Percentiles rank a stretch among this genome's conserved stretches.
phyloP scores from a whole-genome alignment of 2,113 vertebrate species.

The Pterocles gutturalis region DNA sequence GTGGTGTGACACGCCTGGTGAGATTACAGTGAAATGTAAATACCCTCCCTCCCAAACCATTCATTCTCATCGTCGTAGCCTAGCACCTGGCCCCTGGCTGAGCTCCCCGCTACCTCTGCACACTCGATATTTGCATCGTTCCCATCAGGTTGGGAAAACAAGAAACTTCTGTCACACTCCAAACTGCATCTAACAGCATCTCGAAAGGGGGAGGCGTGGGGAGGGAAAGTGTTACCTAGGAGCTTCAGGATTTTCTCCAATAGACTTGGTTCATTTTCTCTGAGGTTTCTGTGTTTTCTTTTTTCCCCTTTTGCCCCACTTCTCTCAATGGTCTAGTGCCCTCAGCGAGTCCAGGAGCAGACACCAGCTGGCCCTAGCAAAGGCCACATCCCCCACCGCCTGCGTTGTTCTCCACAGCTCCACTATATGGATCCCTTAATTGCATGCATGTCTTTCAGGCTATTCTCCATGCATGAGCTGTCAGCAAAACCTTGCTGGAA shows the following conservation, averaged over 20 bases:
- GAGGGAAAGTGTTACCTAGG: constrained; percentile 13
- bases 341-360: constrained; percentile 50
- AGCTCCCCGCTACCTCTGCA: background rate
- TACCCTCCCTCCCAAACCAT: background rate
- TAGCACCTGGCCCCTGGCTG: background rate
- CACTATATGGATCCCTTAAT: constrained; percentile 48
- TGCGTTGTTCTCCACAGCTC: constrained; percentile 35
- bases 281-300: constrained; percentile 54
- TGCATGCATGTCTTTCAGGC: constrained; percentile 70
- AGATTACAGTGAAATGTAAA: background rate
- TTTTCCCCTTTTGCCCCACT: constrained; percentile 6
- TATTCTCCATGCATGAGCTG: constrained; percentile 73
- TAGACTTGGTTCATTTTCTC: constrained; percentile 54
- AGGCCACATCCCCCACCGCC: constrained; percentile 70
- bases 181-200: background rate
- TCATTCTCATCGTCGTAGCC: background rate
- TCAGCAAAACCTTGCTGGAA: constrained; percentile 71
- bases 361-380: constrained; percentile 68
- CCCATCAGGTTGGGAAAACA: background rate
- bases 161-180: background rate
- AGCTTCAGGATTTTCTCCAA: constrained; percentile 32
- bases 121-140: background rate
- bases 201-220: background rate
- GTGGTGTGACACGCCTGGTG: background rate
- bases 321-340: constrained; percentile 63